Evolutionary conservation across 2,797 vertebrate species (phyloP), one percentile per base, ranked within the genome.

Genomic region (Cygnus olor): DNA sequence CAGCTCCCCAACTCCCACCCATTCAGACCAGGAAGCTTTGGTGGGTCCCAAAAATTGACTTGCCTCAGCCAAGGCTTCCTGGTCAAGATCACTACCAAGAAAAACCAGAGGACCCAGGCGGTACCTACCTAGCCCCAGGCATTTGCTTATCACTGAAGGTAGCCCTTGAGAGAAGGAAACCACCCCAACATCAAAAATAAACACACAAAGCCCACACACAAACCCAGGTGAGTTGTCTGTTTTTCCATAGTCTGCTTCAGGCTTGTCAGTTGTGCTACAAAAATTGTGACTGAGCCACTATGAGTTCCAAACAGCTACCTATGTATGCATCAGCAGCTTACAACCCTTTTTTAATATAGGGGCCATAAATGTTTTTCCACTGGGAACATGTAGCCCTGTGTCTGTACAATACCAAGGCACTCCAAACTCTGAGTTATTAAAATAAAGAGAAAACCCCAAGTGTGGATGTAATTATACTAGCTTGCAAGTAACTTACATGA

Each of bases 201-300:
- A 10, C 11, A 53, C 13, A 58, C 17, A 34, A 14, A 4, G 0
- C 61, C 49, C 34, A 28, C 20, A 34, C 24, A 19, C 2, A 2
- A 60, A 40, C 11, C n/a, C 30, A 20, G 22, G 25, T 11, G 11
- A 51, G 10, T 28, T n/a, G 12, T 10, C 10, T n/a, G 12, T 44
- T 47, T 27, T 53, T 25, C 44, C 21, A 32, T 3, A 32, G 30
- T 20, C 8, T 22, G 51, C 51, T 27, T 21, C 6, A 30, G 44
- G n/a, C 34, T 53, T 27, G 25, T 45, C 58, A 71, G 40, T 5
- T 27, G 10, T 18, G 13, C 56, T 36, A 16, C 3, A 11, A 65
- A 42, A 45, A 58, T 2, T 21, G 11, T 40, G 38, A 40, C 38
- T 13, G 10, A 34, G 14, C 38, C 77, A n/a, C 3, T 1, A 14